Conservation (phyloP, 2,888 invertebrate genomes). For the Proisotoma minuta region DNA sequence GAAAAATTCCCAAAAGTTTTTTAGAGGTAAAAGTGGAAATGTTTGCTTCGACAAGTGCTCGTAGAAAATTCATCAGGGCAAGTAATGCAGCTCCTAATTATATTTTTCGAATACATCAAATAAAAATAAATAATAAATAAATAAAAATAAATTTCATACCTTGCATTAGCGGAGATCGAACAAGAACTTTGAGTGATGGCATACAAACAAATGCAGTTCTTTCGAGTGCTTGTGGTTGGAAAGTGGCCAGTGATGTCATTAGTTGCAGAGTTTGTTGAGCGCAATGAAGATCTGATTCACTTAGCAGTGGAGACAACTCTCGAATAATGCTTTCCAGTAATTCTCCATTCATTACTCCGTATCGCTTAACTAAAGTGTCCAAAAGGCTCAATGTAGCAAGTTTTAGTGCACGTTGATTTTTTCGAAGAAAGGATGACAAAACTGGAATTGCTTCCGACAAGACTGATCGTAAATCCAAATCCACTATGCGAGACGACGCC, state of each 20-base stretch:
- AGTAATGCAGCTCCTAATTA: constrained; percentile 74
- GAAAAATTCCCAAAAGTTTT: constrained; percentile 70
- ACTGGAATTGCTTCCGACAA: constrained; percentile 84
- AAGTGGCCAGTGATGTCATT: constrained; percentile 73
- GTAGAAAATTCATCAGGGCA: constrained; percentile 86
- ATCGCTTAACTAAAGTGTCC: constrained; percentile 68
- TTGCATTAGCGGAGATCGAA: constrained; percentile 86
- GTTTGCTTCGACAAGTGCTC: constrained; percentile 79
- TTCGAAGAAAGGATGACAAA: constrained; percentile 86
- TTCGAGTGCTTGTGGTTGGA: constrained; percentile 72
- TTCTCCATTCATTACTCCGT: constrained; percentile 37
- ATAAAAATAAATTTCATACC: constrained; percentile 54
- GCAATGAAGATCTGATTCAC: constrained; percentile 92
- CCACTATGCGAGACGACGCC: constrained; percentile 73
- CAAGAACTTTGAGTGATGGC: constrained; percentile 77
- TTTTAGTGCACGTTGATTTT: constrained; percentile 93
- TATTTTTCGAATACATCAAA: constrained; percentile 16
- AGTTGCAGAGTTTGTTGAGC: constrained; percentile 83
- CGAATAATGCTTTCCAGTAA: constrained; percentile 42
- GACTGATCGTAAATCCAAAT: constrained; percentile 46
- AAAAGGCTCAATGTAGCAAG: constrained; percentile 81
- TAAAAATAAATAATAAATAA: background rate
- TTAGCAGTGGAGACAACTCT: constrained; percentile 80
- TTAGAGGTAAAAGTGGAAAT: constrained; percentile 75
- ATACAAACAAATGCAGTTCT: constrained; percentile 68